Evolutionary conservation across 2,113 vertebrate genomes (phyloP).

Genomic region (Oryzias javanicus): DNA sequence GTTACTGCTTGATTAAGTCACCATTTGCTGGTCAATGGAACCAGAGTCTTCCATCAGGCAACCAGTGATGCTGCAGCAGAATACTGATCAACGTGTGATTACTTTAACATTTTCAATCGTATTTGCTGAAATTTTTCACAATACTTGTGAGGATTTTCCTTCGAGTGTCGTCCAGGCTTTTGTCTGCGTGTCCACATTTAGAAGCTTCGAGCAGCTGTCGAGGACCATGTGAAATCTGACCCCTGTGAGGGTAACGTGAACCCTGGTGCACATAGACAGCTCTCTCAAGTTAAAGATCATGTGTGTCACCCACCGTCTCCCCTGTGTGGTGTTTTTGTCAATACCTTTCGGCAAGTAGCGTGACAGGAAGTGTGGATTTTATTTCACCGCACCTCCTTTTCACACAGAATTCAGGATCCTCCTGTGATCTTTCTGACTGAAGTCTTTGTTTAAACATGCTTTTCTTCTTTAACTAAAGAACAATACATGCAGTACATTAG

Average conservation of each 20-base stretch:
- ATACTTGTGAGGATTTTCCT: slow-evolving; percentile 4
- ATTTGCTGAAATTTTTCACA: no score
- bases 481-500: no score
- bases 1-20: slow-evolving; percentile 67
- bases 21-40: slow-evolving; percentile 45
- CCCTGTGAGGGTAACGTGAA: slow-evolving; percentile 45
- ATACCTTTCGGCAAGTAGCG: slow-evolving; percentile 23
- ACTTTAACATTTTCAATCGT: not conserved
- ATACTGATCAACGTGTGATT: slow-evolving; percentile 40
- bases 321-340: slow-evolving; percentile 33
- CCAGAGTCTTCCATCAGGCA: slow-evolving; percentile 34
- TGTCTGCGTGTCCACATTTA: slow-evolving; percentile 28
- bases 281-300: slow-evolving; percentile 33
- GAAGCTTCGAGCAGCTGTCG: slow-evolving; percentile 22
- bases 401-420: not conserved
- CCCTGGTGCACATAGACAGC: slow-evolving; percentile 33
- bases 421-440: not conserved
- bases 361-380: slow-evolving; percentile 13
- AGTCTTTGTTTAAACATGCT: no score
- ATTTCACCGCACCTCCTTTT: slow-evolving; percentile 24
- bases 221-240: slow-evolving; percentile 51
- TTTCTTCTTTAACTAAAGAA: no score
- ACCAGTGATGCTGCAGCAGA: slow-evolving; percentile 4
- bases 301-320: slow-evolving; percentile 28
- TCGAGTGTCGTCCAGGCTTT: slow-evolving; percentile 20